Conservation (phyloP, 1,140 invertebrate genomes). For the Archivesica marissinica region DNA sequence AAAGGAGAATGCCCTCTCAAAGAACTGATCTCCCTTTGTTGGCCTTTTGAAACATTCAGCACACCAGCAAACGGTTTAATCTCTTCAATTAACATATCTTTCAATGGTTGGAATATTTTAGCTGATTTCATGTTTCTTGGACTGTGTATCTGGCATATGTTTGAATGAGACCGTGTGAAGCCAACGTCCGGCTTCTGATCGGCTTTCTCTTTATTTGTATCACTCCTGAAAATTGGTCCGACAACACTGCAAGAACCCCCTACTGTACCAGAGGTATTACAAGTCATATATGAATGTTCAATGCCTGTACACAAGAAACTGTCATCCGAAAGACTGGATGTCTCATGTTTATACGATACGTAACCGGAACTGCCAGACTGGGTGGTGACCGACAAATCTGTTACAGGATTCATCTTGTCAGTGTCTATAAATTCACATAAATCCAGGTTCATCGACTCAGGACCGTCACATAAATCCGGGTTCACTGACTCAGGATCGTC, state of each 20-base stretch:
- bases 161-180: too few species aligned
- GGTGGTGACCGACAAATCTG: not conserved
- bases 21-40: too few species aligned
- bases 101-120: not conserved
- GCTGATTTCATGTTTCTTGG: too few species aligned
- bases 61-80: not conserved
- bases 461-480: not conserved
- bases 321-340: not conserved
- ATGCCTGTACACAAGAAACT: not conserved
- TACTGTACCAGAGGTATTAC: too few species aligned
- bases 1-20: not conserved
- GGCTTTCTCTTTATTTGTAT: too few species aligned
- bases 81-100: constrained; percentile 8
- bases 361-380: constrained; percentile 8
- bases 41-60: not conserved
- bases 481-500: constrained; percentile 25
- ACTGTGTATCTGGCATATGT: too few species aligned
- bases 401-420: not conserved
- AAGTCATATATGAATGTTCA: not conserved
- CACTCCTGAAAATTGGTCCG: not conserved
- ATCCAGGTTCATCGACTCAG: not conserved
- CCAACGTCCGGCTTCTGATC: too few species aligned
- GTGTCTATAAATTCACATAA: not conserved
- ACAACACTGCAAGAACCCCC: not conserved
- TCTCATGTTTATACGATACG: not conserved